These are phyloP conservation scores for Xanthorhoe spadicearia DNA, from an alignment of 2,888 invertebrate genomes.

Conservation along the genomic window DNA sequence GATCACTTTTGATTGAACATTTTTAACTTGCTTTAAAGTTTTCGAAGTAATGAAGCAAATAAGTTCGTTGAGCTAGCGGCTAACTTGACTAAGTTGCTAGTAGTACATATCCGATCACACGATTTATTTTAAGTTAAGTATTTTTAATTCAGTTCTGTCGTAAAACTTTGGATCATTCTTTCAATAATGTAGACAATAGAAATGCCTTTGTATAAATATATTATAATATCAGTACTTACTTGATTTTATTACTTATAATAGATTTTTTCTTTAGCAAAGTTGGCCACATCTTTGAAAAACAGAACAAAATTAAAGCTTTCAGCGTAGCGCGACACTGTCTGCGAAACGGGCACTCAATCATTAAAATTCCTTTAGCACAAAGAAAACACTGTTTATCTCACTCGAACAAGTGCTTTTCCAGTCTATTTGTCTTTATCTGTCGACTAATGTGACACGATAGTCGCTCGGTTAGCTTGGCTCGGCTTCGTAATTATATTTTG, in stretches of 20 bases:
- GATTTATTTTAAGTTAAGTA: no score
- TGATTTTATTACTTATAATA: no score
- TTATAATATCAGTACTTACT: no score
- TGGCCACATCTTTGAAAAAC: not conserved
- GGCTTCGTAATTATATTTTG: constrained; percentile 40
- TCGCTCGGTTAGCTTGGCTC: constrained; percentile 77
- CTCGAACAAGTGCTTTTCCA: constrained; percentile 78
- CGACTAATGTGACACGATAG: constrained; percentile 80
- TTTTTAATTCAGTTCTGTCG: no score
- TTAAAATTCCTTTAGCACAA: constrained; percentile 74
- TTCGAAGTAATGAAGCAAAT: no score
- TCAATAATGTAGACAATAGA: no score
- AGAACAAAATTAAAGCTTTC: constrained; percentile 9
- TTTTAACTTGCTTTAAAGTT: not conserved
- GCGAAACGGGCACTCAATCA: constrained; percentile 64
- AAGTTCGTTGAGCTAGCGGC: no score
- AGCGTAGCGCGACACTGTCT: constrained; percentile 15
- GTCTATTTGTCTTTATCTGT: constrained; percentile 82
- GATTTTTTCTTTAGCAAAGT: not conserved
- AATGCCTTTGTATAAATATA: no score
- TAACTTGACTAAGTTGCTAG: no score
- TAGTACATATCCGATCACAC: no score
- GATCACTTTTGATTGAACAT: not conserved
- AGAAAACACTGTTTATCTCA: constrained; percentile 73
- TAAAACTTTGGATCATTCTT: no score